Evolutionary conservation across 2,888 invertebrate genomes (phyloP).

Genomic region (Dynastes hyllus): DNA sequence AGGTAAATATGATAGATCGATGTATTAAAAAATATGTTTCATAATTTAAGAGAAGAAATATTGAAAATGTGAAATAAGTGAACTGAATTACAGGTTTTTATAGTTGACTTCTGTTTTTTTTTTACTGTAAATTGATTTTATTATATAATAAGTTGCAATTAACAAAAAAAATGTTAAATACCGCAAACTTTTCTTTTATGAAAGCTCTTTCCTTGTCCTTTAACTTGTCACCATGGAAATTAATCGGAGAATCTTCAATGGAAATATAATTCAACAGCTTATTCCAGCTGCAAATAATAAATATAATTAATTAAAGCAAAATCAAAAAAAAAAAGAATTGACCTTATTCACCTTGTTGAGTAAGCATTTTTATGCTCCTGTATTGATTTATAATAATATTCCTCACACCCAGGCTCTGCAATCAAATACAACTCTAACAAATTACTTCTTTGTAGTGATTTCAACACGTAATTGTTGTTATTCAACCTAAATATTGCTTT

Average conservation of each 20-base stretch:
- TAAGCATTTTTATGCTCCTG: constrained; percentile 87
- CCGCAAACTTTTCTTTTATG: constrained; percentile 92
- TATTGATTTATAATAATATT: constrained; percentile 90
- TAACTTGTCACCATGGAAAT: constrained; percentile 78
- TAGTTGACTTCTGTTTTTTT: too few relatives aligned
- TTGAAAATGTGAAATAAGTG: too few relatives aligned
- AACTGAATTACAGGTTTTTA: too few relatives aligned
- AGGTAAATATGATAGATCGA: too few relatives aligned
- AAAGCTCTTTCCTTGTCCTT: constrained; percentile 90
- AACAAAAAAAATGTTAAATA: constrained; percentile 66
- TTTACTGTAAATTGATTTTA: too few relatives aligned
- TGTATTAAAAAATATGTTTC: too few relatives aligned
- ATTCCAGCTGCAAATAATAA: constrained; percentile 80
- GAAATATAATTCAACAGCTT: constrained; percentile 85
- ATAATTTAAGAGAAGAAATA: too few relatives aligned
- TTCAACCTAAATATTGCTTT: constrained; percentile 94
- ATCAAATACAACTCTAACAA: constrained; percentile 86
- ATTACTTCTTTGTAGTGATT: constrained; percentile 89
- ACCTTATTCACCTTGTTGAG: constrained; percentile 73
- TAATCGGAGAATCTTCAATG: constrained; percentile 79
- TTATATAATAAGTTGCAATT: not conserved
- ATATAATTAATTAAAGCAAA: constrained; percentile 31
- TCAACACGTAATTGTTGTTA: constrained; percentile 96
- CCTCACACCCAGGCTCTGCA: constrained; percentile 90
- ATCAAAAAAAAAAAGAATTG: not conserved